These are phyloP conservation scores for Scaptomyza flava DNA, from an alignment of 2,888 invertebrate species.

Conservation along the genomic window DNA sequence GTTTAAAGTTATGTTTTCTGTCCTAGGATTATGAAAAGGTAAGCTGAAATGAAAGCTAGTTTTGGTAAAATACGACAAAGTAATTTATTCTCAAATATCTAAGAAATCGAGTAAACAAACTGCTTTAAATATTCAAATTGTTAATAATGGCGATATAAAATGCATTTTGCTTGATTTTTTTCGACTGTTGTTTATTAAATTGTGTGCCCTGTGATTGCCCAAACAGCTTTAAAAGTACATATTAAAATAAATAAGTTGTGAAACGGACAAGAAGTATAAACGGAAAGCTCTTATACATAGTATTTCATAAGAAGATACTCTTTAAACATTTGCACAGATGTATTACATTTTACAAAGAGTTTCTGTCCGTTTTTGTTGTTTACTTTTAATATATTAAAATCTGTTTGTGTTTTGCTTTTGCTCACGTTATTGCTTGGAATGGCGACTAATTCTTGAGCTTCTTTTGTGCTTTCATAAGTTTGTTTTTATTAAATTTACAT, in stretches of 20 bases:
- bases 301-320: background rate
- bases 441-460: slow-evolving; percentile 31
- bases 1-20: slow-evolving; percentile 14
- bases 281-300: background rate
- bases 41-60: background rate
- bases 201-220: background rate
- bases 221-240: background rate
- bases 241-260: slow-evolving; percentile 21
- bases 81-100: background rate
- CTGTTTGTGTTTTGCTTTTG: background rate
- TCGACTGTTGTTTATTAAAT: background rate
- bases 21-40: background rate
- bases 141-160: background rate
- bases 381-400: slow-evolving; percentile 13
- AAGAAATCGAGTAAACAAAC: background rate
- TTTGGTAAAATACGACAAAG: background rate
- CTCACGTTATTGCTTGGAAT: slow-evolving; percentile 13
- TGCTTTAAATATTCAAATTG: background rate
- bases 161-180: background rate
- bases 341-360: background rate
- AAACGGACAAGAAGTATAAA: background rate
- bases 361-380: slow-evolving; percentile 35
- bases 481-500: slow-evolving; percentile 73
- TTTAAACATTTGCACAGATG: background rate
- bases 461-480: slow-evolving; percentile 14